Evolutionary conservation across 2,113 vertebrate species (phyloP), one percentile per base, ranked within the genome.

Genomic region (Gila orcuttii): DNA sequence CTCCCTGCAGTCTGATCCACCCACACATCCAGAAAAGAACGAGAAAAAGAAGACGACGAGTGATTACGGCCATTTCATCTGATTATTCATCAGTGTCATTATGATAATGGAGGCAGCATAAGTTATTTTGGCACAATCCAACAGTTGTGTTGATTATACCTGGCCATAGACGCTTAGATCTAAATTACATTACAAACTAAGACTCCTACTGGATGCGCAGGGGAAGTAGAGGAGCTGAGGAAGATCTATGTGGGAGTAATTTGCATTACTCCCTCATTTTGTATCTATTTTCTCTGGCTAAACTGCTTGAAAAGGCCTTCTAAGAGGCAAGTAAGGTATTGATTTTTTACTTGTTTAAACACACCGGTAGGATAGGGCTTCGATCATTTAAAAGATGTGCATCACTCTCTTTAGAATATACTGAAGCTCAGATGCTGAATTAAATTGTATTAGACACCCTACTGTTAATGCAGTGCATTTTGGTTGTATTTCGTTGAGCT

Each of bases 1-100:
- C 52, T 84, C 73, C 75, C 42, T 86, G 78, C 85, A 76, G 85
- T 76, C 79, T 79, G 84, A 74, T 88, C 82, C 85, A 47, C 89
- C 85, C 85, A 86, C 82, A 39, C 85, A 85, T 31, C 60, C 85
- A 47, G 82, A 87, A 47, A 86, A 62, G 45, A 75, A 59, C 52
- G 21, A 73, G 25, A 15, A 15, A 52, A 62, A 55, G 15, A 28
- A 42, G 5, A 42, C 8, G 39, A 42, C 36, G 75, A 60, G 77
- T 86, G 89, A 82, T 74, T 85, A 85, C 50, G 47, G 77, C 89
- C 79, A 88, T 86, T 89, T 82, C 79, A 84, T 85, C 78, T 85
- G 87, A 88, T 88, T 89, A 86, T 88, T 88, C 76, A 89, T 86
- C 71, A 82, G 86, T 86, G 86, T 86, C 89, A 90, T 90, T 88